A percentile compares a stretch with the other conserved stretches of the same genome.
phyloP scores from a whole-genome alignment of 2,797 vertebrate genomes.

The Eulemur rubriventer region DNA sequence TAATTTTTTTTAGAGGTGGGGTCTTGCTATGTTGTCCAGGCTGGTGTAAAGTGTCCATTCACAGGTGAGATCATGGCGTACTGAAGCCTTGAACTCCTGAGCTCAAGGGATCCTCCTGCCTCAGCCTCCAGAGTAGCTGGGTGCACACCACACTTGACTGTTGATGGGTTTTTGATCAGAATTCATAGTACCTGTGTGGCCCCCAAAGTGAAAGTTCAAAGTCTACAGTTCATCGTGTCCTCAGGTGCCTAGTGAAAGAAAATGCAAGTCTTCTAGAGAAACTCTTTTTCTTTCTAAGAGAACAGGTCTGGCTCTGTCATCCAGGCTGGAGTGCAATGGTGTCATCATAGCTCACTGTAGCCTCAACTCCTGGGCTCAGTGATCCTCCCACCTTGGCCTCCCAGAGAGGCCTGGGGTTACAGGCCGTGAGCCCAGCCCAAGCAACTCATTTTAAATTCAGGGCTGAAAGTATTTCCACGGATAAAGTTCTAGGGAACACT shows the following conservation, averaged over 20 bases:
- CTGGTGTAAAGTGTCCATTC: neutral
- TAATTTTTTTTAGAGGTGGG: neutral
- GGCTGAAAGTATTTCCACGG: neutral
- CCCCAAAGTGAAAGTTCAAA: neutral
- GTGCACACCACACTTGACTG: neutral
- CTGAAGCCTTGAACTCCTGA: neutral
- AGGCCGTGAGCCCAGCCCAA: neutral
- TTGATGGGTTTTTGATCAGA: neutral
- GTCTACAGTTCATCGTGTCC: neutral
- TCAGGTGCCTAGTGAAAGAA: neutral
- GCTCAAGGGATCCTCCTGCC: neutral
- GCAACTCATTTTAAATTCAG: neutral
- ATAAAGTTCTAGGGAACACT: neutral
- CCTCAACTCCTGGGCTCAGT: neutral
- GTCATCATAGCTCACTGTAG: neutral
- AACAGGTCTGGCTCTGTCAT: neutral
- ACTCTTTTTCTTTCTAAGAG: neutral
- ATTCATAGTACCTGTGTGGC: neutral
- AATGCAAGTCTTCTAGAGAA: neutral
- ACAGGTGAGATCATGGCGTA: neutral
- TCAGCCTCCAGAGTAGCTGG: neutral
- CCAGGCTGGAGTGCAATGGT: neutral
- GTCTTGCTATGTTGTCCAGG: neutral
- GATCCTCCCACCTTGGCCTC: neutral
- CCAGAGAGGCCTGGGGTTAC: too few relatives aligned